Conservation (phyloP, 2,888 invertebrate species). For the Tetragnatha montana region DNA sequence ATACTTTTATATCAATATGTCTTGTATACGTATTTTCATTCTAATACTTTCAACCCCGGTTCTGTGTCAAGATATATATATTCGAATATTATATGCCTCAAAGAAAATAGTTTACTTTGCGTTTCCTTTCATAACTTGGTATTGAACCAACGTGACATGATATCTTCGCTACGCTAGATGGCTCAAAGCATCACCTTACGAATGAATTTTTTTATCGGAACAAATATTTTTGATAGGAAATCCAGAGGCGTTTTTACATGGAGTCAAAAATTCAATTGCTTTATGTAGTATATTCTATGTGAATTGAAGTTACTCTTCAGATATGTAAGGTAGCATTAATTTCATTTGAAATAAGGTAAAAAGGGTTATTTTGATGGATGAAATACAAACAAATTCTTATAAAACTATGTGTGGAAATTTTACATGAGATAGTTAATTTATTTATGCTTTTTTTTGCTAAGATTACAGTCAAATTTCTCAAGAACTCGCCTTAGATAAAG, state of each 20-base stretch:
- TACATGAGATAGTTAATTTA: no score
- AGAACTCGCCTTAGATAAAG: no score
- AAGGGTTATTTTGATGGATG: no score
- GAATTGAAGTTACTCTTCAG: no score
- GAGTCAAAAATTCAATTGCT: not conserved
- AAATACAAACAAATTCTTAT: no score
- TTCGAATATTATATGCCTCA: not conserved
- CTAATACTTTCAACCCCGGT: not conserved
- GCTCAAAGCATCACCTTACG: not conserved
- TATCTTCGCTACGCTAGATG: not conserved
- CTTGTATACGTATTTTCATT: not conserved
- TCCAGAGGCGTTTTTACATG: not conserved
- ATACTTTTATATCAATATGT: not conserved
- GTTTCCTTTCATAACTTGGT: not conserved
- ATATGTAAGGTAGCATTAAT: no score
- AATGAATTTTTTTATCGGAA: not conserved
- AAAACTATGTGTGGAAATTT: no score
- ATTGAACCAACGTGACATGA: not conserved
- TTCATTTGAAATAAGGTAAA: no score
- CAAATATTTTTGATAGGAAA: not conserved
- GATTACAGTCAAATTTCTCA: no score
- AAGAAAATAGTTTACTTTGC: not conserved
- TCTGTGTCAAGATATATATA: not conserved
- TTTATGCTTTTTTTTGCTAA: no score
- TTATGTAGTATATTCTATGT: no score